Base-by-base conservation (phyloP, 2,888 invertebrate genomes). In the Trimorus sp. region DNA sequence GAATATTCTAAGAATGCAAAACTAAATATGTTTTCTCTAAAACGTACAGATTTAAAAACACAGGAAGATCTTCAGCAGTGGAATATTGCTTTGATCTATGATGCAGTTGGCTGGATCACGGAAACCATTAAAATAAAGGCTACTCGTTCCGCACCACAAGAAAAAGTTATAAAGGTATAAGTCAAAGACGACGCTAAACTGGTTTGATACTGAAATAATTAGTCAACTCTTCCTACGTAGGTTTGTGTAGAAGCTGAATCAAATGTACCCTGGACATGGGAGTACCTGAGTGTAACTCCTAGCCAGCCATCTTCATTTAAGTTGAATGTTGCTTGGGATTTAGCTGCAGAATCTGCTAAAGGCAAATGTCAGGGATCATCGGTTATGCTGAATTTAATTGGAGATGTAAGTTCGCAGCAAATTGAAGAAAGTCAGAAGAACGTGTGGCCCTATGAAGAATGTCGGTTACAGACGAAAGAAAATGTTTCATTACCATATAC, bases 201-300 rank as follows among this genome's bases (percentile, higher is more conserved):
- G n/a, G 6, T 45, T 2, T 6, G n/a, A 45, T 45, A 4, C 12
- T 37, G 12, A 38, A 7, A 59, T 59, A 40, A 40, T 14, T 63
- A 11, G 49, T 45, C 16, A 45, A 42, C 4, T 63, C 14, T 62
- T 26, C 2, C 26, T 26, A 26, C 4, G 4, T 16, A 91, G 91
- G 83, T 91, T 73, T 90, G 90, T 79, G 71, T 90, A 45, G 89
- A 90, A 79, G 85, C 68, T 15, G 89, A 89, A 56, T 86, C 87
- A 85, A 85, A 87, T 7, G 84, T 85, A 37, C 90, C 90, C 1
- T 91, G 90, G 90, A 89, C 89, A 54, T 90, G 90, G 90, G 88
- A 90, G 56, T 88, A 89, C 40, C 81, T 91, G 66, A 91, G 87
- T 58, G 86, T 83, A 14, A 86, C 86, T 76, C 89, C 90, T 14